Conservation (phyloP, 1,140 invertebrate genomes). For the Acyrthosiphon pisum region DNA sequence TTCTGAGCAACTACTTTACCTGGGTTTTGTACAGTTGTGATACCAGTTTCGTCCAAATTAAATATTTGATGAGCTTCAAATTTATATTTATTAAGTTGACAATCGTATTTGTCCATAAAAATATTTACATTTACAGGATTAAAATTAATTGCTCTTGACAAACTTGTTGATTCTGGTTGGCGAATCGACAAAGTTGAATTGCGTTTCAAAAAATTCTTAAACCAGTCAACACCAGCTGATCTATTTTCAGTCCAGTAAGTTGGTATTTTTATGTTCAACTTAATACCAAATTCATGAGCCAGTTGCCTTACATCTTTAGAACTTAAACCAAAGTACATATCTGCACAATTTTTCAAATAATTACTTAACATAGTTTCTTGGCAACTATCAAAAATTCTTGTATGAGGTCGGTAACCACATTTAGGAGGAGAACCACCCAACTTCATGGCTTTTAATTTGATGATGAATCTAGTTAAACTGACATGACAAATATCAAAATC, state of each 20-base stretch:
- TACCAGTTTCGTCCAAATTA: neutral
- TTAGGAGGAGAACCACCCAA: neutral
- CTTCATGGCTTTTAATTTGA: neutral
- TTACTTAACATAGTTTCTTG: neutral
- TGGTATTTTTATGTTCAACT: conserved; percentile 25
- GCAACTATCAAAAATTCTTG: neutral
- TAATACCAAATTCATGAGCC: conserved; percentile 42
- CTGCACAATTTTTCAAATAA: conserved; percentile 22
- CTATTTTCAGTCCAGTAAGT: neutral
- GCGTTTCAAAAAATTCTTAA: neutral
- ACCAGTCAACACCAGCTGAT: neutral
- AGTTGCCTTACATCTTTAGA: neutral
- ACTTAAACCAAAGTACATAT: conserved; percentile 41
- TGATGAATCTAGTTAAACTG: neutral
- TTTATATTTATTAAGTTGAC: neutral
- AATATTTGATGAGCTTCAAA: neutral
- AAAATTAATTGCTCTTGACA: neutral
- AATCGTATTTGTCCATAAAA: neutral
- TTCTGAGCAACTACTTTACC: neutral
- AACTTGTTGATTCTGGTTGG: conserved; percentile 36
- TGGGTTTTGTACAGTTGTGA: neutral
- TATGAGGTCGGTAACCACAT: no score
- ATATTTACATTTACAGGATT: neutral
- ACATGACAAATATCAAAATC: neutral
- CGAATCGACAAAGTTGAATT: neutral